Percentiles rank a stretch among this genome's conserved stretches.
These are phyloP conservation scores for Drosophila setosimentum DNA, from an alignment of 2,888 invertebrate species.

Conservation along the genomic window DNA sequence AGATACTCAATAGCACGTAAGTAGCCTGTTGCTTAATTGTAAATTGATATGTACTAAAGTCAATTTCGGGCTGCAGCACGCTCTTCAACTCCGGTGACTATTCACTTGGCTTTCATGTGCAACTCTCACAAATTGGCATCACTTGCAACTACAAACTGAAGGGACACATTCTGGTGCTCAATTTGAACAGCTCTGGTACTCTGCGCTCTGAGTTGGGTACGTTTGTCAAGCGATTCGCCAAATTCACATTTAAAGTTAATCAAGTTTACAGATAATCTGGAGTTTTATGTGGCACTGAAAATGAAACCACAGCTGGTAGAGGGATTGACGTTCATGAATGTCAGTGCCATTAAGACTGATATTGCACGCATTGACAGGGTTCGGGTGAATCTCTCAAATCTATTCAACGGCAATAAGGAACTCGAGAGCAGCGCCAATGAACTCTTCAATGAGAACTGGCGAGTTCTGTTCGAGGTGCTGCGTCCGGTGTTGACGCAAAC, in stretches of 20 bases:
- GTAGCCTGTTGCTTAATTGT: neutral
- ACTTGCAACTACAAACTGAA: conserved; percentile 88
- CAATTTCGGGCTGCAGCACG: conserved; percentile 78
- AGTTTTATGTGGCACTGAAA: conserved; percentile 46
- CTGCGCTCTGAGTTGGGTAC: conserved; percentile 87
- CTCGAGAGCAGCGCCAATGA: conserved; percentile 89
- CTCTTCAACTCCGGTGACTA: conserved; percentile 87
- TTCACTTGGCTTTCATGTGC: conserved; percentile 88
- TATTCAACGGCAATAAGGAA: conserved; percentile 85
- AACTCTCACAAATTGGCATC: conserved; percentile 88
- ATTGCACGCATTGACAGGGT: conserved; percentile 87
- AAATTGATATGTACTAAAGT: neutral
- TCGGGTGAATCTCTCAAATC: conserved; percentile 88
- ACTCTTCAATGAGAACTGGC: conserved; percentile 90
- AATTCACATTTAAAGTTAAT: neutral
- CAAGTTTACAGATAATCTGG: conserved; percentile 48
- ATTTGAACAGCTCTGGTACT: conserved; percentile 88
- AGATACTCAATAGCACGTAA: conserved; percentile 60
- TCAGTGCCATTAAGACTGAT: conserved; percentile 88
- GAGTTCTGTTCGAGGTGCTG: conserved; percentile 88
- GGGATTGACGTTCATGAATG: conserved; percentile 87
- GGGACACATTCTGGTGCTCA: conserved; percentile 88
- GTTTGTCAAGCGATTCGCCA: conserved; percentile 68
- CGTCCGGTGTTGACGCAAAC: conserved; percentile 89
- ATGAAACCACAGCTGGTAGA: conserved; percentile 37